phyloP scores from a whole-genome alignment of 2,797 vertebrate species.

The Margarornis squamiger region DNA sequence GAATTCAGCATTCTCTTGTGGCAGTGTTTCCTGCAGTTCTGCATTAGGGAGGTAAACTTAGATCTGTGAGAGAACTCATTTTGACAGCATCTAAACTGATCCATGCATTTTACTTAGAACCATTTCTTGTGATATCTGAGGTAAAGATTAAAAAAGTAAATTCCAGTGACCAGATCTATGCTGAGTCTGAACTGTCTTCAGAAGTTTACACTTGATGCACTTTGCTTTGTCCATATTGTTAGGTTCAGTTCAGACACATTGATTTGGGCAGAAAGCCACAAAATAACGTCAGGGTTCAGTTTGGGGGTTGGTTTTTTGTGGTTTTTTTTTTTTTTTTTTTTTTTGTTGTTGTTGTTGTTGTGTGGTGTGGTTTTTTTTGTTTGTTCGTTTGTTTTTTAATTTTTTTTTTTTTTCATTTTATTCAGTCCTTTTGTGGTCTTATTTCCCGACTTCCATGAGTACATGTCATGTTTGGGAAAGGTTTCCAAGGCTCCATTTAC shows the following conservation, averaged over 20 bases:
- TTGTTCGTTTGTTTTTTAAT: too few species aligned
- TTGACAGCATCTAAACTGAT: not conserved
- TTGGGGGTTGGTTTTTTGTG: too few species aligned
- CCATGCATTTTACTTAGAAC: not conserved
- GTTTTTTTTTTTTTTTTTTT: too few species aligned
- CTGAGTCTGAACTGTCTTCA: not conserved
- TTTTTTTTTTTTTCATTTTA: accelerated
- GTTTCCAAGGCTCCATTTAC: not conserved
- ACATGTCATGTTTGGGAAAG: not conserved
- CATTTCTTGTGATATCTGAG: not conserved
- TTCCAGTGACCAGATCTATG: not conserved
- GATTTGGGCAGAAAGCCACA: not conserved
- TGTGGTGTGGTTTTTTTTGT: too few species aligned
- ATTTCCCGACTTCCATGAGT: not conserved
- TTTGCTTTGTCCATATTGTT: not conserved
- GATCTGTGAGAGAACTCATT: not conserved
- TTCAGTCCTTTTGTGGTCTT: not conserved
- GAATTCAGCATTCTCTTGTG: not conserved
- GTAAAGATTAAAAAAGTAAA: not conserved
- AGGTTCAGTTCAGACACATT: not conserved
- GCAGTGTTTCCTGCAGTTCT: not conserved
- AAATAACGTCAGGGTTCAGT: accelerated
- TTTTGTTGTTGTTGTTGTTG: too few species aligned
- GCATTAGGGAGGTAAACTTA: not conserved
- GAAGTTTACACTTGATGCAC: not conserved